Conservation (phyloP, 2,888 invertebrate species). For the Dasysyrphus albostriatus region DNA sequence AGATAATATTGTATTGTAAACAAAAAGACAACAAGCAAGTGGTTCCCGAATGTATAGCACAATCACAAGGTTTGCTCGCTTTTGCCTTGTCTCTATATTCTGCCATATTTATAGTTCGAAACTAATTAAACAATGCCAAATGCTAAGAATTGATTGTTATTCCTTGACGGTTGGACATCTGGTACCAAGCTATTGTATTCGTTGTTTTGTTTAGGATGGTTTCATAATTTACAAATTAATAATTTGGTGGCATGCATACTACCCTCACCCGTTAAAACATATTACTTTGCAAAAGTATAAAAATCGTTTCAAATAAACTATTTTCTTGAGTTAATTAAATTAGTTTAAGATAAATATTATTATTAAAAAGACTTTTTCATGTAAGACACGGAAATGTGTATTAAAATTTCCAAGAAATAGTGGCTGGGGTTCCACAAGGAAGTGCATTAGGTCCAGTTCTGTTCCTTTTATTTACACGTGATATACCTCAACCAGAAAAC, state of each 20-base stretch:
- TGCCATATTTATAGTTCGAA: slow-evolving; percentile 54
- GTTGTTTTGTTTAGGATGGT: slow-evolving; percentile 1
- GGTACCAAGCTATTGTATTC: slow-evolving; percentile 36
- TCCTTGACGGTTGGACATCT: slow-evolving; percentile 52
- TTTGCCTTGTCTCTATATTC: no score
- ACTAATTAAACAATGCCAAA: slow-evolving; percentile 73
- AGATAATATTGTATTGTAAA: background rate
- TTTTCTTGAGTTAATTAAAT: no score
- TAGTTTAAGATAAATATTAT: no score
- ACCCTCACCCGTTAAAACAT: no score
- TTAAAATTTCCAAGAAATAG: no score
- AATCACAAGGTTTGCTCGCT: background rate
- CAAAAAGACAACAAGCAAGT: slow-evolving; percentile 13
- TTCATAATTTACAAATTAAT: slow-evolving; percentile 3
- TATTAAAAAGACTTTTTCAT: no score
- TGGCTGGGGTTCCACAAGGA: no score
- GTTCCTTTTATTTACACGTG: no score
- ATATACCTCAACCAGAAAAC: no score
- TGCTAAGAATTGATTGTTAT: slow-evolving; percentile 65
- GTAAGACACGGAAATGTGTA: no score
- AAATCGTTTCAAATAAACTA: background rate
- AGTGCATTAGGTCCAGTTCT: no score
- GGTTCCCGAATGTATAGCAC: slow-evolving; percentile 43
- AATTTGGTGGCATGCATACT: background rate
- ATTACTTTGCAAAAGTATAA: background rate